Conservation (phyloP, 2,113 vertebrate species). For the Balaeniceps rex region DNA sequence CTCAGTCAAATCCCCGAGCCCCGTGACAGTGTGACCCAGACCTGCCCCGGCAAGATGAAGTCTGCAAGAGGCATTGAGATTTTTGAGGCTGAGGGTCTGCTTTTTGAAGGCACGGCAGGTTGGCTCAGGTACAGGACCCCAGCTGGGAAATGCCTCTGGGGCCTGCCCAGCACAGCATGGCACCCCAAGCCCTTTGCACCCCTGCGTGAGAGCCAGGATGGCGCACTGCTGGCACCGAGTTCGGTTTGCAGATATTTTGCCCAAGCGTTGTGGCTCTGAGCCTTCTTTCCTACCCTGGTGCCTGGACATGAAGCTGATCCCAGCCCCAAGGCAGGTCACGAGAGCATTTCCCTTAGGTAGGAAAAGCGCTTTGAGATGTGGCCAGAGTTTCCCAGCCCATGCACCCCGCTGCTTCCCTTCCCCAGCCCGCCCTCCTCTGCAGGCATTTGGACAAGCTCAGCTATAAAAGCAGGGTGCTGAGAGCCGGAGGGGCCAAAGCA, state of each 20-base stretch:
- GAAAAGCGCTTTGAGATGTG: background rate
- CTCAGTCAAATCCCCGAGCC: background rate
- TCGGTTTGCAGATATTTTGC: background rate
- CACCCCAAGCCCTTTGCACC: background rate
- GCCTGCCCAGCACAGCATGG: background rate
- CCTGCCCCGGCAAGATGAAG: background rate
- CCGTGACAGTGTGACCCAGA: background rate
- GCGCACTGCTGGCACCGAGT: accelerated
- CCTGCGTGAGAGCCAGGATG: background rate
- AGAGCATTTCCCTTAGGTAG: background rate
- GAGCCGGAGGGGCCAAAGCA: background rate
- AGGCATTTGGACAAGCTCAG: background rate
- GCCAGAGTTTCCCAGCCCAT: background rate
- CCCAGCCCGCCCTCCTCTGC: background rate
- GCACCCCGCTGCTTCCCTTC: background rate
- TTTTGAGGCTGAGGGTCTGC: background rate
- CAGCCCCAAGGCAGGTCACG: background rate
- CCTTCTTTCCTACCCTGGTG: background rate
- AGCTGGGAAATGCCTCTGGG: background rate
- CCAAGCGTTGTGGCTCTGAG: background rate
- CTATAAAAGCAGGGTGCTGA: background rate
- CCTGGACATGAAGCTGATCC: background rate
- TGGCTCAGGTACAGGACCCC: background rate
- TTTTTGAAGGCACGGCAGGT: background rate
- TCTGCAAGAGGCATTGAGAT: background rate